These are phyloP conservation scores for Didymodactylos carnosus DNA, from an alignment of 2,888 invertebrate species.

Conservation along the genomic window DNA sequence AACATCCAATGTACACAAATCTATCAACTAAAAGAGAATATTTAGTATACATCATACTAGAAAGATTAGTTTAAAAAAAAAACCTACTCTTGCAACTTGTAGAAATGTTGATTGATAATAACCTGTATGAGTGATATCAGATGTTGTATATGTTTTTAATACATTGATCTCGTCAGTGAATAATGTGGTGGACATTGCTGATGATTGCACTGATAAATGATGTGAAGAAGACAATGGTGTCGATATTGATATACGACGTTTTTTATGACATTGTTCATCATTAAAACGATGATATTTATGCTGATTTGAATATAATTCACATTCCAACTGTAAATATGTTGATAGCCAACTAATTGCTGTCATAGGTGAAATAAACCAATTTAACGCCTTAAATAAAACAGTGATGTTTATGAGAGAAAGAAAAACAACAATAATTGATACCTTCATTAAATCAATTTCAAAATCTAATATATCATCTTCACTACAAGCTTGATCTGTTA, in stretches of 20 bases:
- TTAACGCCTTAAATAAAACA: conserved; percentile 35
- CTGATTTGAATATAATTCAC: too few relatives aligned
- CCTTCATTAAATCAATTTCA: conserved; percentile 55
- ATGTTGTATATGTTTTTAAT: neutral
- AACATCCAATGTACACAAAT: conserved; percentile 68
- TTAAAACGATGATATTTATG: neutral
- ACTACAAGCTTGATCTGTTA: conserved; percentile 87
- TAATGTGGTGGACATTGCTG: neutral
- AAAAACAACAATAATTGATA: conserved; percentile 22
- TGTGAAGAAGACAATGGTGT: neutral
- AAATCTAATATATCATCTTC: conserved; percentile 58
- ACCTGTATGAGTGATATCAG: neutral
- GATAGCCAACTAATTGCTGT: conserved; percentile 80
- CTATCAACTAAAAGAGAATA: conserved; percentile 48
- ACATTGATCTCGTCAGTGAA: too few relatives aligned
- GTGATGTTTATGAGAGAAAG: neutral
- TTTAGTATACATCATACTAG: neutral
- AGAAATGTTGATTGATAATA: neutral
- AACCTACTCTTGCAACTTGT: neutral
- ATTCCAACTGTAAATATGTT: conserved; percentile 63
- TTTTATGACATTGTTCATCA: neutral
- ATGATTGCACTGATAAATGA: conserved; percentile 1
- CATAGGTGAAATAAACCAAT: conserved; percentile 74
- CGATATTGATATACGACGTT: neutral
- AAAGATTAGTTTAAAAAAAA: neutral